Evolutionary conservation across 23 tunicate genomes (phyloP), one percentile per base, ranked within the genome.

Genomic region (Trididemnum clinides): DNA sequence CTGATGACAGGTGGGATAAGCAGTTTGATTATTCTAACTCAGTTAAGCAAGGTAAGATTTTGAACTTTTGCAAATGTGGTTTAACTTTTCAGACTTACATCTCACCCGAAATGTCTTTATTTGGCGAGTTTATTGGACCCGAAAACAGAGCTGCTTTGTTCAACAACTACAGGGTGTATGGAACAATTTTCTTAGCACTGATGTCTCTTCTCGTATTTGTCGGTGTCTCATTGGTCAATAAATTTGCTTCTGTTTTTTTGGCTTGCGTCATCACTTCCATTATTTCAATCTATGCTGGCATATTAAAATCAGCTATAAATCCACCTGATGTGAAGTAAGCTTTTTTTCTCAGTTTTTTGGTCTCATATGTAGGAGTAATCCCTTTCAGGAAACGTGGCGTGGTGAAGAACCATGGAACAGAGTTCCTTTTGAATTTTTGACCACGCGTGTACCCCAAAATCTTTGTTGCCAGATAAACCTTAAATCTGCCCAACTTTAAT

Each of bases 211-310:
- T 95, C 21, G 99, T 95, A 10, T 95, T 95, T 50, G 84, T 95
- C 50, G 99, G 99, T 4, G 99, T 95, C 58, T 86, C 91, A 84
- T 88, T 92, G 77, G 99, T 96, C 75, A 96, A 96, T 84, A 87
- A 89, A 50, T 91, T 91, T 37, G 99, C 99, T 6, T 90, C 95
- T 20, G 26, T 95, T 22, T 90, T 95, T 87, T 80, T 95, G 33
- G 99, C 95, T 20, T 90, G 95, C 62, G 99, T 95, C 74, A 69
- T 95, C 50, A 54, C 87, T 15, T 95, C 99, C 15, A 95, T 95
- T 28, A 29, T 95, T 20, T 72, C 99, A 33, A 95, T 95, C 32
- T 95, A 79, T 39, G 87, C 84, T 39, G 99, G 99, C 12, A 90
- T 95, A 23, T 25, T 95, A 49, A 72, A 83, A 34, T 78, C 95